These are phyloP conservation scores for Gasterosteus nipponicus DNA, from an alignment of 2,113 vertebrate species.

Conservation along the genomic window DNA sequence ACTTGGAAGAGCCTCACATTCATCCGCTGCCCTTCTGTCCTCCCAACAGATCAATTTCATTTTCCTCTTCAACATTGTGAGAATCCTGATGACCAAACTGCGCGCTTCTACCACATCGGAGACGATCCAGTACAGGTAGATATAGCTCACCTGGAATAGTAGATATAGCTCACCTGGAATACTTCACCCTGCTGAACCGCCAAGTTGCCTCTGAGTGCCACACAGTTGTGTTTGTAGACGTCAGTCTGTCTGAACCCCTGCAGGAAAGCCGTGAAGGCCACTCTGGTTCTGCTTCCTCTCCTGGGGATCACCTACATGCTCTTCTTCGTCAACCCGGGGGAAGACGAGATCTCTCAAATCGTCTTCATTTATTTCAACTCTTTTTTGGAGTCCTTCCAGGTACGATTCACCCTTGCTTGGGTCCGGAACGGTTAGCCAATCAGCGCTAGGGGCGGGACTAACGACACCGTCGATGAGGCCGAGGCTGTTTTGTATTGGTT, in stretches of 20 bases:
- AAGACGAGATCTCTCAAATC: slow-evolving; percentile 93
- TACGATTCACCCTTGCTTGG: too few relatives aligned
- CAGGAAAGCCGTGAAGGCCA: slow-evolving; percentile 98
- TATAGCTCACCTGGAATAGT: slow-evolving; percentile 26
- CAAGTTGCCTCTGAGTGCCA: not conserved
- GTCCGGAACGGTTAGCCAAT: too few relatives aligned
- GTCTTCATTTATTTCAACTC: slow-evolving; percentile 99
- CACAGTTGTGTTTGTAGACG: not conserved
- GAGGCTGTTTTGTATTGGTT: too few relatives aligned
- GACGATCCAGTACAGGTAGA: slow-evolving; percentile 88
- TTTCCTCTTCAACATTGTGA: slow-evolving; percentile 97
- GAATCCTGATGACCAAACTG: slow-evolving; percentile 96
- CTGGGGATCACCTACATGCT: slow-evolving; percentile 99
- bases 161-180: too few relatives aligned
- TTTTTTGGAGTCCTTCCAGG: slow-evolving; percentile 96
- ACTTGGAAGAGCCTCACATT: not conserved
- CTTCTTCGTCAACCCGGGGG: slow-evolving; percentile 97
- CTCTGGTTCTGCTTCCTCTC: slow-evolving; percentile 94
- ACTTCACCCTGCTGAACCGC: not conserved
- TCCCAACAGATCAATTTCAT: slow-evolving; percentile 92
- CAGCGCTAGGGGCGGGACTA: too few relatives aligned
- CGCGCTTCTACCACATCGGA: slow-evolving; percentile 93
- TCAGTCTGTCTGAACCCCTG: not conserved
- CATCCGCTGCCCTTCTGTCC: not conserved
- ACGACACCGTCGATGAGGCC: too few relatives aligned